Base-by-base conservation (phyloP, 2,797 vertebrate species). In the Microctenopoma stevenorrisi region DNA sequence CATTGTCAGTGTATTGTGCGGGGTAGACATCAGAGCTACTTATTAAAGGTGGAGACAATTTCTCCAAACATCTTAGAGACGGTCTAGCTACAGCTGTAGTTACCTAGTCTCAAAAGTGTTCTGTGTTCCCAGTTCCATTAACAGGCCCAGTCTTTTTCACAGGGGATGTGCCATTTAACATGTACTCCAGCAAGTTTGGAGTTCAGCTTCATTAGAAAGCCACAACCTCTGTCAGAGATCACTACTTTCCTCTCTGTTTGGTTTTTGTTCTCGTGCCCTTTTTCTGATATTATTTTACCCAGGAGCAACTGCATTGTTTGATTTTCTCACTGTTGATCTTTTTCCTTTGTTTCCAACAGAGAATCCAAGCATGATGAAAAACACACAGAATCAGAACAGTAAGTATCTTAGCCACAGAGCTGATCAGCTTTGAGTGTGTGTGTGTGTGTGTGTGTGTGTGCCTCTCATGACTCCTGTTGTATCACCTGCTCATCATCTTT, bases 321-420 rank as follows among this genome's bases (percentile, higher is more conserved):
- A 66, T 74, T 62, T 47, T 67, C 68, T 77, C 22, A 42, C 47
- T 44, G 42, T 7, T 71, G 15, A 54, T 75, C 28, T 73, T 75
- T 70, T 38, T 22, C 14, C 11, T 66, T 43, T 81, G 35, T 89
- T 44, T 78, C 59, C 62, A 42, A 83, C 91, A 95, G 94, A 95
- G 91, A 95, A 95, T 82, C 94, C 94, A 58, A 93, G 91, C 89
- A 95, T 94, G 93, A 94, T 94, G 93, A 94, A 94, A 86, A 93
- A 94, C 86, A 92, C 91, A 74, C 93, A 94, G 87, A 93, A 92
- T 85, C 90, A 74, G 42, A 95, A 93, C 90, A 94, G 94, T 95
- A 84, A 95, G 94, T 95, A 91, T 86, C 64, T 54, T 51, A 57
- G 63, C 14, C 22, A 33, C 42, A 43, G 13, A 52, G 18, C 53